These are phyloP conservation scores for Leptopilina drosophilae DNA, from an alignment of 2,888 invertebrate species.

Conservation along the genomic window DNA sequence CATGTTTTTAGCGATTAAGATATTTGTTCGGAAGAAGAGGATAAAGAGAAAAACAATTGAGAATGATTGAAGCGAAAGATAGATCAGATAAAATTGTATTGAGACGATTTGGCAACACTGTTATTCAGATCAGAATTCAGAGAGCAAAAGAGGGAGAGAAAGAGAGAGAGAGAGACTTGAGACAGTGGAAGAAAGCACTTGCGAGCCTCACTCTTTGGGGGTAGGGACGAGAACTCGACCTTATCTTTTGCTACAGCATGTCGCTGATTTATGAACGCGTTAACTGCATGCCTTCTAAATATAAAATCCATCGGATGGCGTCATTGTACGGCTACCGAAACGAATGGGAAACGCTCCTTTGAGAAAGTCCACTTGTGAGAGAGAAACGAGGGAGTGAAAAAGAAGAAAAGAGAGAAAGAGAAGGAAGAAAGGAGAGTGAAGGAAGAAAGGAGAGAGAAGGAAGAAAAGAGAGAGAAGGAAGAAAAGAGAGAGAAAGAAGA, in stretches of 20 bases:
- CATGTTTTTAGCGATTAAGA: no score
- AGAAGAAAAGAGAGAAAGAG: no score
- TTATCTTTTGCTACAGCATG: conserved; percentile 40
- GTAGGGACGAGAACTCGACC: conserved; percentile 36
- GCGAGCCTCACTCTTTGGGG: not conserved
- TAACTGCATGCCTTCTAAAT: conserved; percentile 50
- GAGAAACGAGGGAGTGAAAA: not conserved
- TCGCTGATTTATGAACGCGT: conserved; percentile 49
- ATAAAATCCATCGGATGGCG: conserved; percentile 47
- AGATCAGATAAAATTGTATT: conserved; percentile 30
- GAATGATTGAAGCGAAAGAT: conserved; percentile 5
- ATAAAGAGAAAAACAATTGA: not conserved
- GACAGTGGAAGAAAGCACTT: conserved; percentile 39
- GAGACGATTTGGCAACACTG: conserved; percentile 36
- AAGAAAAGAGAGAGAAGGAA: not conserved
- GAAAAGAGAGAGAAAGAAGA: no score
- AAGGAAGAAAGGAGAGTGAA: no score
- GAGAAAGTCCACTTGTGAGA: conserved; percentile 21
- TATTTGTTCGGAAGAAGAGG: no score
- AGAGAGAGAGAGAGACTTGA: conserved; percentile 1
- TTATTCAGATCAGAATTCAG: conserved; percentile 23
- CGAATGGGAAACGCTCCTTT: conserved; percentile 31
- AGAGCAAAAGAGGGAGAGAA: no score
- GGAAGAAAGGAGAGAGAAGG: not conserved
- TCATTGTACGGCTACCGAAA: conserved; percentile 39